These are phyloP conservation scores for Brienomyrus longianalis DNA, from an alignment of 2,113 vertebrate genomes.

Conservation along the genomic window DNA sequence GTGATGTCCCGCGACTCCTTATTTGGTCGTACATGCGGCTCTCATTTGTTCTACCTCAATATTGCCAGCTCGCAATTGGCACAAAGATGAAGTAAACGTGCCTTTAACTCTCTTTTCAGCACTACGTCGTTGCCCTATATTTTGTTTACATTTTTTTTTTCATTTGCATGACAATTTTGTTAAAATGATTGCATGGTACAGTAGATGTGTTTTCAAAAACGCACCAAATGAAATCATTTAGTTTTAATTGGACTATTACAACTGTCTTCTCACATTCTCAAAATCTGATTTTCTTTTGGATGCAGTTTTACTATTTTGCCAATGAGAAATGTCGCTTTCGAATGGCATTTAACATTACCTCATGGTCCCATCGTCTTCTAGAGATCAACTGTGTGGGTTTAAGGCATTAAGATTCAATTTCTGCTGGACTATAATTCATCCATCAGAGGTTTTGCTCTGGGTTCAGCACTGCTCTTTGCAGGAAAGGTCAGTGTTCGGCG, in stretches of 20 bases:
- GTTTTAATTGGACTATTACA: neutral
- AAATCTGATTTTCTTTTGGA: neutral
- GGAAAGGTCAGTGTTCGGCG: slow-evolving; percentile 61
- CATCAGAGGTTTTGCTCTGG: slow-evolving; percentile 43
- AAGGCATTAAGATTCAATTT: slow-evolving; percentile 44
- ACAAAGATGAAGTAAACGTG: neutral
- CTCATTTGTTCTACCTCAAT: neutral
- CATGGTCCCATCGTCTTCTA: neutral
- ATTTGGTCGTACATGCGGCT: neutral
- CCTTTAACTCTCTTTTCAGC: neutral
- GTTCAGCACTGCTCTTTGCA: slow-evolving; percentile 46
- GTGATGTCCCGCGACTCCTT: neutral
- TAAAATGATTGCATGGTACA: neutral
- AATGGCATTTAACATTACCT: slow-evolving; percentile 25
- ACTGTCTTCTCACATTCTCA: neutral
- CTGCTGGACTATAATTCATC: slow-evolving; percentile 40
- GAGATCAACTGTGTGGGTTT: slow-evolving; percentile 26
- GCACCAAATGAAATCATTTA: neutral
- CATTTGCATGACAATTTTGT: neutral
- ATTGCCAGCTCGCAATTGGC: neutral
- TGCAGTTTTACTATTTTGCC: neutral
- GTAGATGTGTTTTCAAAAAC: neutral
- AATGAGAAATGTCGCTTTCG: neutral
- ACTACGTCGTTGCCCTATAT: neutral
- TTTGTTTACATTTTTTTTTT: neutral